A percentile compares a stretch with the other conserved stretches of the same genome.
phyloP scores from a whole-genome alignment of 2,797 vertebrate species.

The Gymnocypris eckloni region DNA sequence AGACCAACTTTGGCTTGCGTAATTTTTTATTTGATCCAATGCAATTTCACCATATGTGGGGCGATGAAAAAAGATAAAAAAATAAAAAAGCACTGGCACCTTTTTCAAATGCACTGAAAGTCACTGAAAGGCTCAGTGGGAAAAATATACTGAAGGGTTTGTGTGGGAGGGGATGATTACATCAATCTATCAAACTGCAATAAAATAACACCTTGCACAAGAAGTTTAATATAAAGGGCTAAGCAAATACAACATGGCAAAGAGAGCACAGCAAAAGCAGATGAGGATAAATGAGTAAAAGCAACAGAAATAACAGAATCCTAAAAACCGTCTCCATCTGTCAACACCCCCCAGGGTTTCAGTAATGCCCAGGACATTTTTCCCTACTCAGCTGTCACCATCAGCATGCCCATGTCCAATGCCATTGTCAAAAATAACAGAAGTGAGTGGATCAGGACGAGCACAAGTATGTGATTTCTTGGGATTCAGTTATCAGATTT shows the following conservation, averaged over 20 bases:
- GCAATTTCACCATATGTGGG: background rate
- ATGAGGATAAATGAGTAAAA: conserved; percentile 11
- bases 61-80: background rate
- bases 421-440: background rate
- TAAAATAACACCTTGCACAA: conserved; percentile 1
- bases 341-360: background rate
- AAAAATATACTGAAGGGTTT: conserved; percentile 30
- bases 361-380: conserved; percentile 9
- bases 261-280: background rate
- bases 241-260: background rate
- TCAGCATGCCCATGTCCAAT: conserved; percentile 19
- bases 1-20: background rate
- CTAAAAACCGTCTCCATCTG: conserved; percentile 15
- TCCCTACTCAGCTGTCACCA: conserved; percentile 2
- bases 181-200: conserved; percentile 15
- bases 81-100: background rate
- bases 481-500: conserved; percentile 3
- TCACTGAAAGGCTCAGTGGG: background rate
- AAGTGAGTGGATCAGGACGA: background rate
- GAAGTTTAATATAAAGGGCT: background rate
- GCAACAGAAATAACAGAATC: conserved; percentile 13
- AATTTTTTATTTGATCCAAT: background rate
- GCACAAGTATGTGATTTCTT: background rate
- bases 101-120: background rate
- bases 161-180: conserved; percentile 19